Evolutionary conservation across 2,888 invertebrate genomes (phyloP).

Genomic region (Argyresthia albistria): DNA sequence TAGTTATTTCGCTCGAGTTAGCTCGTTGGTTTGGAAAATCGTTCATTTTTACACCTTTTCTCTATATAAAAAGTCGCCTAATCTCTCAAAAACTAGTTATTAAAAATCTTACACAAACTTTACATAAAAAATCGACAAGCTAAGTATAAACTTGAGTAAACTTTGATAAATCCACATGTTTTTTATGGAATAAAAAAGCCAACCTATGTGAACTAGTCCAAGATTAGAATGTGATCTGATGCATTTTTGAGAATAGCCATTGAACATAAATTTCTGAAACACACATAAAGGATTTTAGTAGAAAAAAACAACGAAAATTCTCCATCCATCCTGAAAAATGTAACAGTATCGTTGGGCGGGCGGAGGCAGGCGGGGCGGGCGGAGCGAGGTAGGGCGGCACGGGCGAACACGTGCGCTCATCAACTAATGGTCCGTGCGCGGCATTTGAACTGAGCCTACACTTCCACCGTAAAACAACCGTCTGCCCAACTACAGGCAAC

Average conservation of each 20-base stretch:
- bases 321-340: slow-evolving; percentile 65
- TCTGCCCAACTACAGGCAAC: slow-evolving; percentile 23
- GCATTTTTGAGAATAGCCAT: no score
- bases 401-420: slow-evolving; percentile 63
- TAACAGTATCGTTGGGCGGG: slow-evolving; percentile 29
- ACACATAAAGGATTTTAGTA: slow-evolving; percentile 52
- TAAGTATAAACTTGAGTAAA: no score
- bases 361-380: slow-evolving; percentile 23
- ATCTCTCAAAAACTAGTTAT: no score
- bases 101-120: no score
- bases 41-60: not conserved
- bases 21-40: not conserved
- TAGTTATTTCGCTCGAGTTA: not conserved
- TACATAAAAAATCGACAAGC: no score
- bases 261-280: no score
- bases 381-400: slow-evolving; percentile 19
- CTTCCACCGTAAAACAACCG: slow-evolving; percentile 56
- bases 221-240: no score
- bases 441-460: slow-evolving; percentile 71
- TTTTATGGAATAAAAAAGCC: no score
- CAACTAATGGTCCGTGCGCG: slow-evolving; percentile 74
- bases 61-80: no score
- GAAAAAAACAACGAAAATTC: slow-evolving; percentile 54
- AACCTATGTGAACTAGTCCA: no score
- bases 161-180: no score